Conservation (phyloP, 2,113 vertebrate genomes). For the Carettochelys insculpta region DNA sequence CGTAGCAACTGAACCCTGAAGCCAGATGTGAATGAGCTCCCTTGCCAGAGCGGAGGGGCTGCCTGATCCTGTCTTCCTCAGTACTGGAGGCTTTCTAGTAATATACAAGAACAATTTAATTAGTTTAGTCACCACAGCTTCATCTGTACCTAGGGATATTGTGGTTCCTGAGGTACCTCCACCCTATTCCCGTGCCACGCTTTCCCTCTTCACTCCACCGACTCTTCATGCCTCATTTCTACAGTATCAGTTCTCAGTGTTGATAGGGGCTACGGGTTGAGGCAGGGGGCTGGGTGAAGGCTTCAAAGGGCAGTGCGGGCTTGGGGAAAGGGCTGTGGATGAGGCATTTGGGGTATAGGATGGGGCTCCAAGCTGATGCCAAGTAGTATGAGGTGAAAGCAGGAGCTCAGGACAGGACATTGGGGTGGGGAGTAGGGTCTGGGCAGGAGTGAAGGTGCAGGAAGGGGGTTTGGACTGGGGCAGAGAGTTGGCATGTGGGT, state of each 20-base stretch:
- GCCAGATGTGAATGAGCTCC: not conserved
- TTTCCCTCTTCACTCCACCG: not conserved
- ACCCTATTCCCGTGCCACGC: not conserved
- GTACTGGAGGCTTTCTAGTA: not conserved
- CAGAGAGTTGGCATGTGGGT: no score
- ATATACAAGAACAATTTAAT: not conserved
- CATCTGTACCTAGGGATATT: not conserved
- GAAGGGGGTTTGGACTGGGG: no score
- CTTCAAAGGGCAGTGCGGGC: no score
- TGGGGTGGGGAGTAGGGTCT: no score
- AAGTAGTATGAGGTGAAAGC: no score
- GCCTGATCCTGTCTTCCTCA: not conserved
- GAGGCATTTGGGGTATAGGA: no score
- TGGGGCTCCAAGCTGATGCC: no score
- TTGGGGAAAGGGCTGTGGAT: no score
- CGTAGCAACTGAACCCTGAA: not conserved
- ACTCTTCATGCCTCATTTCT: not conserved
- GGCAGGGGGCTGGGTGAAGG: no score
- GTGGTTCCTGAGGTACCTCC: not conserved
- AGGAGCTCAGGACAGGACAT: no score
- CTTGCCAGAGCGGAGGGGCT: not conserved
- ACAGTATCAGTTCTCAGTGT: not conserved
- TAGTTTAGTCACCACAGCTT: not conserved
- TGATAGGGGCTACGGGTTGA: no score
- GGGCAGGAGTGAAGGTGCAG: no score